A percentile compares a stretch with the other conserved stretches of the same genome.
These are phyloP conservation scores for Amphimedon queenslandica DNA, from an alignment of 37 sponge, comb jelly and placozoan genomes.

Conservation along the genomic window DNA sequence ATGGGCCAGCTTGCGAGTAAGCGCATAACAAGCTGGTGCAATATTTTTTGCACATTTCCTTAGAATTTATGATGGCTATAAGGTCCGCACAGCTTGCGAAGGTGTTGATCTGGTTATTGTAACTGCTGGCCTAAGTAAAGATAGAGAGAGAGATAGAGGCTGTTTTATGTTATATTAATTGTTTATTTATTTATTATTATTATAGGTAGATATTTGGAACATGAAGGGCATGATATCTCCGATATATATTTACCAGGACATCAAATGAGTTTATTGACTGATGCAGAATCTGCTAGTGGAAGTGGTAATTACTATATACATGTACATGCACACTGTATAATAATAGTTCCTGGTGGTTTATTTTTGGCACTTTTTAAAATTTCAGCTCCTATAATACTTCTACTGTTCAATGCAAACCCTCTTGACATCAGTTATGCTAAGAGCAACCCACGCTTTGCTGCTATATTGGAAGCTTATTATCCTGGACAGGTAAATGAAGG, in stretches of 20 bases:
- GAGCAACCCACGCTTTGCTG: background rate
- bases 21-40: no score
- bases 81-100: conserved; percentile 14
- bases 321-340: background rate
- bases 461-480: background rate
- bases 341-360: background rate
- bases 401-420: background rate
- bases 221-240: conserved; percentile 44
- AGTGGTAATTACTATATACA: background rate
- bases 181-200: no score
- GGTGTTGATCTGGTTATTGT: conserved; percentile 47
- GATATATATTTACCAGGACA: conserved; percentile 50
- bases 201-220: conserved; percentile 31
- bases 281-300: conserved; percentile 1
- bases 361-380: no score
- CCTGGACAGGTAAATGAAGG: conserved; percentile 29
- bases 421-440: background rate
- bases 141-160: background rate
- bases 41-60: no score
- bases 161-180: background rate
- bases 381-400: conserved; percentile 1
- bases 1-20: background rate
- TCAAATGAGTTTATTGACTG: conserved; percentile 43
- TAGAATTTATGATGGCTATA: conserved; percentile 14
- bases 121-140: conserved; percentile 27